phyloP scores from a whole-genome alignment of 2,888 invertebrate genomes.

The Octonoba sinensis region DNA sequence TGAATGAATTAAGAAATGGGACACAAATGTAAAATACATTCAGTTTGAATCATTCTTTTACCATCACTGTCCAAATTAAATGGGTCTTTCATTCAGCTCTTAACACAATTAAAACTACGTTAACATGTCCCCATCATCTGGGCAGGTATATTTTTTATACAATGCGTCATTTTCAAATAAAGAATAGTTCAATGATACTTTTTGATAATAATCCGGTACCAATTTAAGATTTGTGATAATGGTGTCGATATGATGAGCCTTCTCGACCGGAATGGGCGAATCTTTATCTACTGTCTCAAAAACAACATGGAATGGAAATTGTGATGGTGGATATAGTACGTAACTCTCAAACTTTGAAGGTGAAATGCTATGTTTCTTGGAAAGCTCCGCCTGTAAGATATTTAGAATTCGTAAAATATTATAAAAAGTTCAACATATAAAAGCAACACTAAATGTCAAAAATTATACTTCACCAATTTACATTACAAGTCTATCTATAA shows the following conservation, averaged over 20 bases:
- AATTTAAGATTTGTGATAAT: conserved; percentile 92
- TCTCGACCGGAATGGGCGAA: conserved; percentile 82
- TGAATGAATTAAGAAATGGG: no score
- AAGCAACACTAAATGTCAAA: no score
- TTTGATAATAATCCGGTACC: conserved; percentile 85
- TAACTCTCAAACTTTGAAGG: conserved; percentile 81
- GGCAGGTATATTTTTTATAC: background rate
- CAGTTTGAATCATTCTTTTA: no score
- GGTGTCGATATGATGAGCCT: conserved; percentile 86
- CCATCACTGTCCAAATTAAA: no score
- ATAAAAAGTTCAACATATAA: background rate
- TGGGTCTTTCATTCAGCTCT: no score
- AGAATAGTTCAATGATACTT: conserved; percentile 84
- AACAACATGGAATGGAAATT: conserved; percentile 96
- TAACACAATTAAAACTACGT: no score
- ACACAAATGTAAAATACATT: no score
- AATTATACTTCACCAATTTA: no score
- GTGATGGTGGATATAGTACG: conserved; percentile 95
- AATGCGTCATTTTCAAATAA: conserved; percentile 83
- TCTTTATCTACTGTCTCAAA: conserved; percentile 87
- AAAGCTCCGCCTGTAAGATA: conserved; percentile 78
- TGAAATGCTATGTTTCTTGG: conserved; percentile 81
- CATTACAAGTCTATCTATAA: no score
- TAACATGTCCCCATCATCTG: no score
- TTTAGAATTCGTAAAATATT: conserved; percentile 1